Evolutionary conservation across 2,113 vertebrate species (phyloP), one percentile per base, ranked within the genome.

Genomic region (Aphyosemion australe): DNA sequence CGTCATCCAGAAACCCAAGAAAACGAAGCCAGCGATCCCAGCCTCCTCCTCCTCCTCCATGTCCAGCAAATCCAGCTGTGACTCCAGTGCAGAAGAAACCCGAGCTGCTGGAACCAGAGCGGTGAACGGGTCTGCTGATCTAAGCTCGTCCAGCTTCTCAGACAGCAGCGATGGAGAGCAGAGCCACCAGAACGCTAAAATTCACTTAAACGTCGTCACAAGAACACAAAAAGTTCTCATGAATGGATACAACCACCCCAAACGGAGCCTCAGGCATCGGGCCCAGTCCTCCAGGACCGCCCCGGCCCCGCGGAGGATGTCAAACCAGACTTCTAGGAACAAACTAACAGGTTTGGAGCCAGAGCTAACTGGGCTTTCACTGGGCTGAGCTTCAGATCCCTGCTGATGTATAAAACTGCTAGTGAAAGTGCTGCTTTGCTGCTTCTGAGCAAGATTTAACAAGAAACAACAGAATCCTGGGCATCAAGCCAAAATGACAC

Each of bases 1-100:
- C 1, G 48, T 83, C 53, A 63, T 87, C 5, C 56, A 47, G 19
- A 84, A 80, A 49, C 6, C 20, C 3, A 74, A 77, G 74, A 83
- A 69, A 6, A 87, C 76, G 53, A 83, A 68, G 60, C 8, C n/a
- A 1, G 15, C 49, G 0, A 2, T 2, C 49, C 21, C 42, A 1
- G 12, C 42, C 49, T 54, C 47, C 14, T 50, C 32, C 34, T 54
- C 47, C 14, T 48, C 69, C 41, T 76, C 71, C 10, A 1, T n/a
- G 52, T 77, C 60, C 41, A 74, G 66, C 16, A 8, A 16, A 31
- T 39, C 47, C 18, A 32, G n/a, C 21, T 72, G 55, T 4, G 65
- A 59, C 0, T 71, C 52, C 0, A 52, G 42, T 4, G 1, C 13
- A 2, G 67, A 61, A 39, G 68, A 72, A 1, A 26, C 42, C 12